Evolutionary conservation across 1,140 invertebrate species (phyloP).

Genomic region (Leptinotarsa texana): DNA sequence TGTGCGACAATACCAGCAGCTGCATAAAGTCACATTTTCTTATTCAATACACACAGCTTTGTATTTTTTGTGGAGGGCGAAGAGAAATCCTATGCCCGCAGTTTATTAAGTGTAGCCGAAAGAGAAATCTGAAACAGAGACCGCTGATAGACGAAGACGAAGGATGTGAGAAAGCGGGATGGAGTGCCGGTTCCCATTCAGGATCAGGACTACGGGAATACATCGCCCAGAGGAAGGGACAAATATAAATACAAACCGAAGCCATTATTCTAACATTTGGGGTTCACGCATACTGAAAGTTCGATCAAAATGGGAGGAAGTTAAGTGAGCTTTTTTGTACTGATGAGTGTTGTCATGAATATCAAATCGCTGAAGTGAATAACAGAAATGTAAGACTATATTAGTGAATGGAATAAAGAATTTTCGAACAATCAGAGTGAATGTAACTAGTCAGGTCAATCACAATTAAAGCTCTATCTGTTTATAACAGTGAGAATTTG

Average conservation of each 20-base stretch:
- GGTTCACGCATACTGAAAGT: neutral
- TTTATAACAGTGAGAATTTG: no score
- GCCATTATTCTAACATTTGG: neutral
- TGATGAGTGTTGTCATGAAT: no score
- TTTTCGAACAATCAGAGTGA: no score
- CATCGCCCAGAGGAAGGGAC: neutral
- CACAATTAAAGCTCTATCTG: no score
- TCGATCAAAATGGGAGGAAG: neutral
- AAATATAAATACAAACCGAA: slow-evolving; percentile 8
- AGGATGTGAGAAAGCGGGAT: neutral
- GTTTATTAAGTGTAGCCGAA: neutral
- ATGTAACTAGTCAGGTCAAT: no score
- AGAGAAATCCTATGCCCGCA: neutral
- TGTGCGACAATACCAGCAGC: neutral
- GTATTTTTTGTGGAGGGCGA: slow-evolving; percentile 7
- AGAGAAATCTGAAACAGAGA: slow-evolving; percentile 6
- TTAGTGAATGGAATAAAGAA: no score
- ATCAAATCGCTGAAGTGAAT: no score
- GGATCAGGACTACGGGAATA: neutral
- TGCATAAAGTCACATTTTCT: neutral
- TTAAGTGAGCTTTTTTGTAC: neutral
- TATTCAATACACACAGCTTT: neutral
- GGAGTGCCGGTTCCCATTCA: neutral
- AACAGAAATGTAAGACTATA: no score
- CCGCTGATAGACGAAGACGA: neutral